phyloP scores from a whole-genome alignment of 2,888 invertebrate species.

The Hirtodrosophila confusa region DNA sequence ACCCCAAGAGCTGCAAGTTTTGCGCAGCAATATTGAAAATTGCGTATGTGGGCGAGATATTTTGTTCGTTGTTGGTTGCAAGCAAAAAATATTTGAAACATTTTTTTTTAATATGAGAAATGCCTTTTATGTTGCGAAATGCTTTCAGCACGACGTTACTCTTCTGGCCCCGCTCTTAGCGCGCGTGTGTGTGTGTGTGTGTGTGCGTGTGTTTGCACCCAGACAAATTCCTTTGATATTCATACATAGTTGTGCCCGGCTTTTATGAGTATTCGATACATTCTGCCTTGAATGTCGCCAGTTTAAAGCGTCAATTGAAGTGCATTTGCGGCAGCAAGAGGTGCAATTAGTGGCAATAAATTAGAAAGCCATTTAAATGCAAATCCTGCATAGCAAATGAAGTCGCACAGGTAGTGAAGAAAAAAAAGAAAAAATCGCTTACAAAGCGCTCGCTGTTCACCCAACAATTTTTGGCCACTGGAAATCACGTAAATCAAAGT shows the following conservation, averaged over 20 bases:
- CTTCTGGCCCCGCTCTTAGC: conserved; percentile 2
- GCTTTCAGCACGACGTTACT: conserved; percentile 34
- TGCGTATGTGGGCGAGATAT: conserved; percentile 70
- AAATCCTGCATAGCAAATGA: conserved; percentile 50
- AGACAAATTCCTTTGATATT: conserved; percentile 60
- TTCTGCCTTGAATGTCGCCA: conserved; percentile 24
- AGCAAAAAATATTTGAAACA: conserved; percentile 73
- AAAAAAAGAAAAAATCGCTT: conserved; percentile 5
- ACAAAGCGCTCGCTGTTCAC: conserved; percentile 29
- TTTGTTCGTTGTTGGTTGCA: conserved; percentile 53
- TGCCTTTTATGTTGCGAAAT: conserved; percentile 60
- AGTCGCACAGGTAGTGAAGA: conserved; percentile 46
- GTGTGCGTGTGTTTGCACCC: conserved; percentile 16
- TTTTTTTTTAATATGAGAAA: conserved; percentile 72
- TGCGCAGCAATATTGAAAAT: conserved; percentile 72
- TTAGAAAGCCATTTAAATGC: conserved; percentile 68
- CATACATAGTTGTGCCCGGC: conserved; percentile 31
- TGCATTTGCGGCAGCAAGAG: background rate
- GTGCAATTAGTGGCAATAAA: conserved; percentile 67
- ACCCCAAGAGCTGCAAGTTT: conserved; percentile 17
- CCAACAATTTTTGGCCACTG: conserved; percentile 6
- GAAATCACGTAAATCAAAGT: conserved; percentile 76
- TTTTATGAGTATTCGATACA: conserved; percentile 23
- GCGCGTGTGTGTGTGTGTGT: conserved; percentile 3
- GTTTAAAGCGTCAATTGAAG: conserved; percentile 56